These are phyloP conservation scores for Probosciger aterrimus DNA, from an alignment of 2,113 vertebrate genomes.

Conservation along the genomic window DNA sequence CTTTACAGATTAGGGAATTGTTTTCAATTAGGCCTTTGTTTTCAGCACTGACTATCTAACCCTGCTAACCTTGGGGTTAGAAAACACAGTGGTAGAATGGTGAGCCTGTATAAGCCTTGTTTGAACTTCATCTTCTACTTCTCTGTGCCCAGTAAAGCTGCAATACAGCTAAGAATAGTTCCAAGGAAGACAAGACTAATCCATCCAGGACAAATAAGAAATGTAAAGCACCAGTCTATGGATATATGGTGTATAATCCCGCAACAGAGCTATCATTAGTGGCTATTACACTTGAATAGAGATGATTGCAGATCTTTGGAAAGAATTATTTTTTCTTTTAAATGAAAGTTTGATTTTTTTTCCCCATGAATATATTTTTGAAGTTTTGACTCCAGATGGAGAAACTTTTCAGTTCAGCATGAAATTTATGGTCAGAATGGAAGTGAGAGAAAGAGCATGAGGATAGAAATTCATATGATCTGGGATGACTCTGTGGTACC, in stretches of 20 bases:
- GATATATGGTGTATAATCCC: not conserved
- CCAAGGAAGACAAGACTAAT: not conserved
- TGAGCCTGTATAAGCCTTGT: not conserved
- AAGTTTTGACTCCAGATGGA: not conserved
- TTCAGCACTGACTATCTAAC: not conserved
- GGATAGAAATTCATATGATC: not conserved
- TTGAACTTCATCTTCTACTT: not conserved
- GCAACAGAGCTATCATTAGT: not conserved
- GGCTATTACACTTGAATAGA: not conserved
- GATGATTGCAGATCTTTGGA: not conserved
- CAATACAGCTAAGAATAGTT: not conserved
- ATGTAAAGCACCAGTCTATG: not conserved
- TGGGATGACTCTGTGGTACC: not conserved
- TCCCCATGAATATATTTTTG: not conserved
- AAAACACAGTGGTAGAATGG: not conserved
- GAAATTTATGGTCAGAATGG: not conserved
- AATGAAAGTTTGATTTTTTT: not conserved
- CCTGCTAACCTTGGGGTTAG: not conserved
- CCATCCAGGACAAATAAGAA: not conserved
- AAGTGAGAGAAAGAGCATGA: not conserved
- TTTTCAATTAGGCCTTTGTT: constrained; percentile 31
- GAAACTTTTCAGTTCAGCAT: not conserved
- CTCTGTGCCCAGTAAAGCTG: not conserved
- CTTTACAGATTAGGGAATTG: constrained; percentile 40
- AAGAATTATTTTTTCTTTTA: not conserved